A percentile compares a stretch with the other conserved stretches of the same genome.
These are phyloP conservation scores for Proales similis DNA, from an alignment of 1,140 invertebrate species.

Conservation along the genomic window DNA sequence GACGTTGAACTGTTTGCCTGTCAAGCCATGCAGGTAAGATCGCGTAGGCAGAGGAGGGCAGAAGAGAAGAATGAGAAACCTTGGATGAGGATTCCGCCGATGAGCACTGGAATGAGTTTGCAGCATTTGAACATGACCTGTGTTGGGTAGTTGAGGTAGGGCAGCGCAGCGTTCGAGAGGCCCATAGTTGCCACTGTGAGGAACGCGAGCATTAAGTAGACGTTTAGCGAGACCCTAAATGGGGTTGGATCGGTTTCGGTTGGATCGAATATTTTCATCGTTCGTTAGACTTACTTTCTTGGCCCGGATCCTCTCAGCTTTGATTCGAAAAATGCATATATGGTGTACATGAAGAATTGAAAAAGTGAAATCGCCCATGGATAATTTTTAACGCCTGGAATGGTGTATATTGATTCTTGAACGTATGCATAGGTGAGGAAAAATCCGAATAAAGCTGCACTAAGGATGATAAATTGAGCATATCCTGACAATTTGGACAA, in stretches of 20 bases:
- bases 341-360: slow-evolving; percentile 77
- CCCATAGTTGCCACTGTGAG: not conserved
- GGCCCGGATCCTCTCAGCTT: slow-evolving; percentile 59
- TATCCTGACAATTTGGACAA: not conserved
- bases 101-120: slow-evolving; percentile 85
- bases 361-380: slow-evolving; percentile 86
- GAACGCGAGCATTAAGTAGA: not conserved
- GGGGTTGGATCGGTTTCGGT: no score
- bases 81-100: slow-evolving; percentile 83
- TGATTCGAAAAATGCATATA: slow-evolving; percentile 71
- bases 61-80: slow-evolving; percentile 43
- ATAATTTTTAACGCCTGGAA: slow-evolving; percentile 76
- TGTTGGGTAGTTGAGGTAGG: slow-evolving; percentile 61
- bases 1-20: slow-evolving; percentile 70
- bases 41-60: not conserved
- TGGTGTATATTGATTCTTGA: slow-evolving; percentile 78
- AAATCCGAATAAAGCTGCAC: slow-evolving; percentile 4
- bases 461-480: slow-evolving; percentile 12
- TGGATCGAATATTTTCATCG: slow-evolving; percentile 24
- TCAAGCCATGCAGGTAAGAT: no score
- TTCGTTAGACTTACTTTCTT: slow-evolving; percentile 60
- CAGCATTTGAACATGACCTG: slow-evolving; percentile 65
- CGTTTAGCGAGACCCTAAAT: not conserved
- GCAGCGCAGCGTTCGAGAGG: not conserved
- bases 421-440: slow-evolving; percentile 34